Conservation (phyloP, 64 coral and sea anemone genomes). For the Orbicella faveolata region DNA sequence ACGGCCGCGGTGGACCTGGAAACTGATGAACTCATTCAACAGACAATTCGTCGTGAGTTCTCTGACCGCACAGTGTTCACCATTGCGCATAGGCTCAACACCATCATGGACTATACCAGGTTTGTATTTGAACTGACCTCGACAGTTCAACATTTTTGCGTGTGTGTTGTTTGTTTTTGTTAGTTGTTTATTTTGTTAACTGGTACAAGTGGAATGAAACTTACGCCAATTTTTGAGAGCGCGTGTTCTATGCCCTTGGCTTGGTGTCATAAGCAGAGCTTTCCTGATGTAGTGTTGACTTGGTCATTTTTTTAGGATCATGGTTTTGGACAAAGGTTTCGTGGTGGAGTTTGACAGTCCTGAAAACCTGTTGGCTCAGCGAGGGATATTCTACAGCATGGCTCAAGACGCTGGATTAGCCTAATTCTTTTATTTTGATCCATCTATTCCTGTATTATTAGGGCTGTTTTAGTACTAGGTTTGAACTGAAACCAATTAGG, state of each 20-base stretch:
- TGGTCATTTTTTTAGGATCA: slow-evolving; percentile 43
- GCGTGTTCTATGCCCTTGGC: no score
- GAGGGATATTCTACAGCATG: slow-evolving; percentile 87
- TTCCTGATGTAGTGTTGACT: background rate
- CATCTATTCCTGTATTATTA: background rate
- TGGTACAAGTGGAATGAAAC: no score
- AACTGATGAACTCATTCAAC: slow-evolving; percentile 82
- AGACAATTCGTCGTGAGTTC: slow-evolving; percentile 71
- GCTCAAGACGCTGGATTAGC: slow-evolving; percentile 79
- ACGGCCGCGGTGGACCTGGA: slow-evolving; percentile 84
- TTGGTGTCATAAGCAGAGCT: no score
- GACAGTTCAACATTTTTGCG: no score
- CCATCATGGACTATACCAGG: slow-evolving; percentile 83
- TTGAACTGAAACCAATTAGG: no score
- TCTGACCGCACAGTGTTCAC: slow-evolving; percentile 70
- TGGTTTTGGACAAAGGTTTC: slow-evolving; percentile 83
- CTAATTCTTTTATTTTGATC: background rate
- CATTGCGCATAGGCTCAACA: slow-evolving; percentile 78
- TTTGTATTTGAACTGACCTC: background rate
- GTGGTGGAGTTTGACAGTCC: slow-evolving; percentile 82
- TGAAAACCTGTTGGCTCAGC: slow-evolving; percentile 57
- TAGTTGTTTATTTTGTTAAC: no score
- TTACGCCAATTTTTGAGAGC: no score
- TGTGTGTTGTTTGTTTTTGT: no score
- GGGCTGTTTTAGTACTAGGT: no score